These are phyloP conservation scores for Odiellus spinosus DNA, from an alignment of 2,888 invertebrate genomes.

Conservation along the genomic window DNA sequence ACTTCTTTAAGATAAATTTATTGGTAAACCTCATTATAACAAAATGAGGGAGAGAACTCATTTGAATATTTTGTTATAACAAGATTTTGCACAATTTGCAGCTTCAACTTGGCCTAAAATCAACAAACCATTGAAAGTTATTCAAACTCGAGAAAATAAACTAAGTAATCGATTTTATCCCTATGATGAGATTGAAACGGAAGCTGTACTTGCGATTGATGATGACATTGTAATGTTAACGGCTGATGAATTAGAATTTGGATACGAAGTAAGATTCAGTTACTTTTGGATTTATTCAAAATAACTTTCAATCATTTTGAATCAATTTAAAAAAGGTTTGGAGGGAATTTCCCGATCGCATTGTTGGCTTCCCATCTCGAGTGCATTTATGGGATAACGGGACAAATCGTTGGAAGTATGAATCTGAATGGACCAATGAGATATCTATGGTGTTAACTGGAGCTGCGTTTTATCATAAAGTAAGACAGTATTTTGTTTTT, in stretches of 20 bases:
- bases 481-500: no score
- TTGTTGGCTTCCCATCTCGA: slow-evolving; percentile 89
- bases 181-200: slow-evolving; percentile 89
- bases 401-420: slow-evolving; percentile 73
- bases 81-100: no score
- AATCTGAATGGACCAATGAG: slow-evolving; percentile 94
- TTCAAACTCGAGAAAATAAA: slow-evolving; percentile 75
- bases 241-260: slow-evolving; percentile 88
- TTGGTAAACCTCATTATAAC: no score
- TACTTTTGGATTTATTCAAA: slow-evolving; percentile 26
- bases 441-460: slow-evolving; percentile 86
- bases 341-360: slow-evolving; percentile 89
- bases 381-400: slow-evolving; percentile 85
- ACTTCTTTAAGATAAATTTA: no score
- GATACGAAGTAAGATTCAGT: slow-evolving; percentile 42
- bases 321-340: slow-evolving; percentile 49
- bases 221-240: slow-evolving; percentile 93
- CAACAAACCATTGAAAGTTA: slow-evolving; percentile 71
- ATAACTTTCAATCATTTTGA: not conserved
- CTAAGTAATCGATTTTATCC: slow-evolving; percentile 91
- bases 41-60: no score
- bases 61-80: no score
- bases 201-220: slow-evolving; percentile 84
- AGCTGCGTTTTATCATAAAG: slow-evolving; percentile 90
- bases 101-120: slow-evolving; percentile 78